A percentile compares a stretch with the other conserved stretches of the same genome.
Evolutionary conservation across 2,888 invertebrate species (phyloP).

Genomic region (Anthophora plumipes): DNA sequence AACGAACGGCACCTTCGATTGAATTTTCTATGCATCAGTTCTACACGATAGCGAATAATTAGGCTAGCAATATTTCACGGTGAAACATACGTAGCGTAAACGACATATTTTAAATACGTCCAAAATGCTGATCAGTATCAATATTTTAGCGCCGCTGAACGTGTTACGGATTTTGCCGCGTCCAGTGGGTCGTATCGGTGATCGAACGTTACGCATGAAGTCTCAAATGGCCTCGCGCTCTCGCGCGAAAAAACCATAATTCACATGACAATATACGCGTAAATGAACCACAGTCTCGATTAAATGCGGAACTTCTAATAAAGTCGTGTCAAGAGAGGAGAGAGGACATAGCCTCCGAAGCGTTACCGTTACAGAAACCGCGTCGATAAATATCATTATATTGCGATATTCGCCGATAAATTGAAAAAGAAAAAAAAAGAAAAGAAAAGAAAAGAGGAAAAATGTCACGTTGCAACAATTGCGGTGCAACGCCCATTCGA

Average conservation of each 20-base stretch:
- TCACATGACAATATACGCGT: conserved; percentile 29
- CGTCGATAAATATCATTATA: conserved; percentile 16
- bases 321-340: not conserved
- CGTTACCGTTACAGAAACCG: conserved; percentile 3
- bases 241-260: not conserved
- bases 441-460: not conserved
- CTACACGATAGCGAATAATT: not conserved
- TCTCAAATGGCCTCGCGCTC: conserved; percentile 41
- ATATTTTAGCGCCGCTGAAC: conserved; percentile 19
- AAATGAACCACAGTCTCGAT: conserved; percentile 37
- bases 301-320: conserved; percentile 38
- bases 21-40: not conserved
- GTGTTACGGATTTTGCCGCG: conserved; percentile 25
- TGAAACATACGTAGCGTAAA: not conserved
- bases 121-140: conserved; percentile 10
- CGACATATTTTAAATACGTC: conserved; percentile 14
- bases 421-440: not conserved
- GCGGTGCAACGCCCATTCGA: conserved; percentile 4
- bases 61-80: conserved; percentile 16
- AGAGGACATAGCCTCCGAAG: not conserved
- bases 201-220: conserved; percentile 55
- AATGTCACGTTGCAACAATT: conserved; percentile 16
- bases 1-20: not conserved
- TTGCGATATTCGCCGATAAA: conserved; percentile 10
- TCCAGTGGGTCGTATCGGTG: conserved; percentile 30